Evolutionary conservation across 2,888 invertebrate species (phyloP).

Genomic region (Leucozona laternaria): DNA sequence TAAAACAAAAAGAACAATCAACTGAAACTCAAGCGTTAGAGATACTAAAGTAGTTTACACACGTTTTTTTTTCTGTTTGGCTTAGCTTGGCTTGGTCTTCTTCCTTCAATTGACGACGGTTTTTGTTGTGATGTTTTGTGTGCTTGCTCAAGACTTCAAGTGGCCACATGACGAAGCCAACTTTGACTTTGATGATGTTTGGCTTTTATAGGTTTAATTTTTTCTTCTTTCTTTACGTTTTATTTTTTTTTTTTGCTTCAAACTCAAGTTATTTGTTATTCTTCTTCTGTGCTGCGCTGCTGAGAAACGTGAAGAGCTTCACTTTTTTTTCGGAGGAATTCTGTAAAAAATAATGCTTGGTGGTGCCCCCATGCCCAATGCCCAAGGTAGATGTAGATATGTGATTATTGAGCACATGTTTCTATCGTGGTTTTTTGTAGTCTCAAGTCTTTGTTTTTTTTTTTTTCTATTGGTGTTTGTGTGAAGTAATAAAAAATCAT

Average conservation of each 20-base stretch:
- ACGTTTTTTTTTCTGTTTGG: slow-evolving; percentile 45
- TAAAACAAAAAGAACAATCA: slow-evolving; percentile 31
- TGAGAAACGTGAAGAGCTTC: slow-evolving; percentile 73
- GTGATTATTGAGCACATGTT: slow-evolving; percentile 70
- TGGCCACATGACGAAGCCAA: slow-evolving; percentile 59
- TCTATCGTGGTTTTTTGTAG: slow-evolving; percentile 12
- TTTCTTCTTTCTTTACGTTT: slow-evolving; percentile 4
- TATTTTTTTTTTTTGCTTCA: slow-evolving; percentile 15
- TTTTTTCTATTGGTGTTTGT: slow-evolving; percentile 35
- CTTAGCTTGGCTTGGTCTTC: slow-evolving; percentile 8
- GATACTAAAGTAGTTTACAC: slow-evolving; percentile 70
- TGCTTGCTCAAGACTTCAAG: slow-evolving; percentile 51
- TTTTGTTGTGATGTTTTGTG: slow-evolving; percentile 35
- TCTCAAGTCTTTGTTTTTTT: neutral
- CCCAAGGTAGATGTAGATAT: slow-evolving; percentile 20
- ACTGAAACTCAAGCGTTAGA: slow-evolving; percentile 55
- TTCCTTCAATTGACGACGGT: slow-evolving; percentile 26
- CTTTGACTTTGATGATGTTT: slow-evolving; percentile 66
- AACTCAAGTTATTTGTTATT: slow-evolving; percentile 69
- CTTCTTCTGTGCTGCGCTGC: slow-evolving; percentile 52
- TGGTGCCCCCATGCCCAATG: neutral
- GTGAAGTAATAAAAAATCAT: slow-evolving; percentile 63
- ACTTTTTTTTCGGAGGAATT: slow-evolving; percentile 65
- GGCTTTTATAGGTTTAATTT: slow-evolving; percentile 27
- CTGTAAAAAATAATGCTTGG: slow-evolving; percentile 25